phyloP scores from a whole-genome alignment of 2,113 vertebrate species.

The Daubentonia madagascariensis region DNA sequence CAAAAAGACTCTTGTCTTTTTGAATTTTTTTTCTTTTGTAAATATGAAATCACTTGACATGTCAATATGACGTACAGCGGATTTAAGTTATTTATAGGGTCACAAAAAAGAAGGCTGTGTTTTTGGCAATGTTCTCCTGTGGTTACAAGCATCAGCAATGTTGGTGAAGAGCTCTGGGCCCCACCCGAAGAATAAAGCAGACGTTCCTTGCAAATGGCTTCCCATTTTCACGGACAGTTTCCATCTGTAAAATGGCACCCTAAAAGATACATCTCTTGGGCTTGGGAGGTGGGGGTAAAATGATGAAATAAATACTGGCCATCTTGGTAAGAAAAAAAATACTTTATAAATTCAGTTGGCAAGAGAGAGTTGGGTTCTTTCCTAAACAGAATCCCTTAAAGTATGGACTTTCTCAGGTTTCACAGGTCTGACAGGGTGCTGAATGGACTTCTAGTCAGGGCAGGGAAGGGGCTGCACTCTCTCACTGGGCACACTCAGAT shows the following conservation, averaged over 20 bases:
- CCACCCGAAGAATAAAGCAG: not conserved
- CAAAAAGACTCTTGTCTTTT: not conserved
- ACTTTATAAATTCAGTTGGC: not conserved
- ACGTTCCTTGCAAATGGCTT: not conserved
- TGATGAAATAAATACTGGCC: slow-evolving; percentile 25
- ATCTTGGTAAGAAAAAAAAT: not conserved
- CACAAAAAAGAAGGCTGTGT: not conserved
- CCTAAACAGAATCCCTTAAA: not conserved
- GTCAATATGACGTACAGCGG: not conserved
- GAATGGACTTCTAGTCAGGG: not conserved
- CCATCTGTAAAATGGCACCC: not conserved
- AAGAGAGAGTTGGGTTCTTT: not conserved
- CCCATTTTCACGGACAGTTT: not conserved
- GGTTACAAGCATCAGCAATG: not conserved
- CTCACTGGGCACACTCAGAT: not conserved
- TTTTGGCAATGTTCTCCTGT: slow-evolving; percentile 27
- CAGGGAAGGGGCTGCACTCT: not conserved
- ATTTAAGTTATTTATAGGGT: slow-evolving; percentile 1
- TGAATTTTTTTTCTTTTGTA: not conserved
- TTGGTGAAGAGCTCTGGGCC: not conserved
- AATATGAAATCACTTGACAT: not conserved
- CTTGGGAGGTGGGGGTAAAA: not conserved
- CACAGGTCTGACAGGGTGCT: not conserved
- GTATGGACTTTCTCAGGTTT: not conserved
- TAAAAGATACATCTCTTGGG: not conserved